phyloP scores from a whole-genome alignment of 1,140 invertebrate species.

The Hermatobates lingyangjiaoensis region DNA sequence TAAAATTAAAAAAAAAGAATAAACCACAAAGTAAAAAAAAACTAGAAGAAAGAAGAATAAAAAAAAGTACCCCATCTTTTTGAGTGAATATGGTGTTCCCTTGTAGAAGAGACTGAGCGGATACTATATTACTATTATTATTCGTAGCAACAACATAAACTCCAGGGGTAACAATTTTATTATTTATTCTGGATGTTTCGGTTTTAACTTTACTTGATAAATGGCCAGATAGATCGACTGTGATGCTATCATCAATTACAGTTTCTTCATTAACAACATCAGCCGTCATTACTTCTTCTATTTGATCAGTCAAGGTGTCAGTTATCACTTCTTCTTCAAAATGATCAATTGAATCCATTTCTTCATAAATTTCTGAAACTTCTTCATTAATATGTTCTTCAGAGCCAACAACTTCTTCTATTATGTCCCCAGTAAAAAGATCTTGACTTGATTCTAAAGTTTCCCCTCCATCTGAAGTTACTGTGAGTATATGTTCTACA shows the following conservation, averaged over 20 bases:
- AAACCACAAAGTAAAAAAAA: no score
- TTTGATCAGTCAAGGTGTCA: slow-evolving; percentile 4
- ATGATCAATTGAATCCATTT: neutral
- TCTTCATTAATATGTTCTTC: neutral
- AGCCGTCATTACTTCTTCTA: slow-evolving; percentile 8
- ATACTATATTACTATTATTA: neutral
- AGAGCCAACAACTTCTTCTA: neutral
- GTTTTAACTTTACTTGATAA: neutral
- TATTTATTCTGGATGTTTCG: neutral
- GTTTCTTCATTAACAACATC: slow-evolving; percentile 11
- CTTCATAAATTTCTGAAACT: neutral
- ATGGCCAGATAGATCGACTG: neutral
- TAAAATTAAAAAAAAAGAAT: no score
- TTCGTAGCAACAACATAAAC: slow-evolving; percentile 6
- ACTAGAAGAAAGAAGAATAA: neutral
- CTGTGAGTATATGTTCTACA: neutral
- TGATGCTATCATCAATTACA: slow-evolving; percentile 7
- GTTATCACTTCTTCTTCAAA: slow-evolving; percentile 4
- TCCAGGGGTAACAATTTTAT: slow-evolving; percentile 1
- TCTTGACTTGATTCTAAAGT: neutral
- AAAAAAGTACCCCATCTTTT: slow-evolving; percentile 6
- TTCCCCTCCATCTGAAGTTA: neutral
- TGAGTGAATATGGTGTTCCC: slow-evolving; percentile 3
- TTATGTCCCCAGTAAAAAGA: neutral
- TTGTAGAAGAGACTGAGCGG: slow-evolving; percentile 1